Evolutionary conservation across 2,113 vertebrate genomes (phyloP).

Genomic region (Sphyrna mokarran): DNA sequence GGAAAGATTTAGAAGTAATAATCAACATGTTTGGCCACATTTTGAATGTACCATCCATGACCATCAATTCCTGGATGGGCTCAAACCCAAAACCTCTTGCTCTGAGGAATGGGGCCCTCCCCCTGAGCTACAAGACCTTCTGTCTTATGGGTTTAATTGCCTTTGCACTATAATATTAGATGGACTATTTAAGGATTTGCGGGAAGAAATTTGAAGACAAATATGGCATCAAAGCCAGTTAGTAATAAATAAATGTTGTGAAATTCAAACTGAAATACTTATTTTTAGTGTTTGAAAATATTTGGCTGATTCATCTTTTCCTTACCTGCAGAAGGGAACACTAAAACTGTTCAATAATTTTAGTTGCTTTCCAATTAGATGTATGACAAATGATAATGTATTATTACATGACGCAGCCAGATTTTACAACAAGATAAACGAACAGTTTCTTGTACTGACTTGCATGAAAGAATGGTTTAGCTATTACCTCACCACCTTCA

Average conservation of each 20-base stretch:
- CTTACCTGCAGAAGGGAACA: neutral
- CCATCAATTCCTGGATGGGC: too few relatives aligned
- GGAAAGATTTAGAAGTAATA: too few relatives aligned
- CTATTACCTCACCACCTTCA: neutral
- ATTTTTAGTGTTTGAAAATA: neutral
- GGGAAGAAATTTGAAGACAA: neutral
- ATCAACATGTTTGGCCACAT: too few relatives aligned
- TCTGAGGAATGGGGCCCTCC: too few relatives aligned
- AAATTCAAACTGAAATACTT: neutral
- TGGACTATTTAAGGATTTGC: neutral
- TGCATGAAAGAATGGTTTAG: conserved; percentile 19
- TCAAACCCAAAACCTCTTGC: too few relatives aligned
- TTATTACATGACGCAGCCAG: neutral
- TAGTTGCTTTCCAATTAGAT: neutral
- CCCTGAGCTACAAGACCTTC: too few relatives aligned
- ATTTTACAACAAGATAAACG: neutral
- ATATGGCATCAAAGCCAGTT: neutral
- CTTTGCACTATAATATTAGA: neutral
- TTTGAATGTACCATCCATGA: too few relatives aligned
- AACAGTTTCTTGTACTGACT: neutral
- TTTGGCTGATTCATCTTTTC: neutral
- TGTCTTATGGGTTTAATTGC: neutral
- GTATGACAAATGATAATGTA: neutral
- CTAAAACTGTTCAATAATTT: neutral
- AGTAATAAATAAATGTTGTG: neutral